phyloP scores from a whole-genome alignment of 64 coral and sea anemone species.

The Montipora foliosa region DNA sequence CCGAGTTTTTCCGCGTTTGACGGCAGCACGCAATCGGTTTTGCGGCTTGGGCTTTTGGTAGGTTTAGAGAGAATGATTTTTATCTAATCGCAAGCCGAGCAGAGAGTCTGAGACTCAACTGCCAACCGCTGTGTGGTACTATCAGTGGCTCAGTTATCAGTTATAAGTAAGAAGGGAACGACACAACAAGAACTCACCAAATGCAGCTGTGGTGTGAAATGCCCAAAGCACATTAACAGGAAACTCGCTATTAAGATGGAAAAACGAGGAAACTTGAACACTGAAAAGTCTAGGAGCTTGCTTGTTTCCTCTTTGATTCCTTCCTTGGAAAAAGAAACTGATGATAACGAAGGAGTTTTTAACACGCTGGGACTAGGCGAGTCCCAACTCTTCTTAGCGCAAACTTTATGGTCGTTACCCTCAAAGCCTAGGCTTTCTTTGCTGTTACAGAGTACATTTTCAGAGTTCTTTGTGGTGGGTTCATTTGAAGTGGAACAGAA shows the following conservation, averaged over 20 bases:
- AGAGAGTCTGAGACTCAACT: no score
- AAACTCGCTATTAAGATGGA: background rate
- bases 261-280: slow-evolving; percentile 24
- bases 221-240: background rate
- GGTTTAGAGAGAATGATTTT: no score
- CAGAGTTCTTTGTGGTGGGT: background rate
- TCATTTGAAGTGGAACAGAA: background rate
- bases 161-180: no score
- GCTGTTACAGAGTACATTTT: background rate
- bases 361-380: background rate
- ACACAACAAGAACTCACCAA: background rate
- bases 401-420: background rate
- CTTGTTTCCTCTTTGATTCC: background rate
- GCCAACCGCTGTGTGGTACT: no score
- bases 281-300: slow-evolving; percentile 25
- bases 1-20: no score
- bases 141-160: no score
- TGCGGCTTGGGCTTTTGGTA: no score
- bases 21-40: no score
- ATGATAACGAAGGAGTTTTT: background rate
- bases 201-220: slow-evolving; percentile 2
- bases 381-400: background rate
- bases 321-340: background rate
- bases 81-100: no score
- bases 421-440: background rate